phyloP scores from a whole-genome alignment of 2,888 invertebrate species.

The Diabrotica balteata region DNA sequence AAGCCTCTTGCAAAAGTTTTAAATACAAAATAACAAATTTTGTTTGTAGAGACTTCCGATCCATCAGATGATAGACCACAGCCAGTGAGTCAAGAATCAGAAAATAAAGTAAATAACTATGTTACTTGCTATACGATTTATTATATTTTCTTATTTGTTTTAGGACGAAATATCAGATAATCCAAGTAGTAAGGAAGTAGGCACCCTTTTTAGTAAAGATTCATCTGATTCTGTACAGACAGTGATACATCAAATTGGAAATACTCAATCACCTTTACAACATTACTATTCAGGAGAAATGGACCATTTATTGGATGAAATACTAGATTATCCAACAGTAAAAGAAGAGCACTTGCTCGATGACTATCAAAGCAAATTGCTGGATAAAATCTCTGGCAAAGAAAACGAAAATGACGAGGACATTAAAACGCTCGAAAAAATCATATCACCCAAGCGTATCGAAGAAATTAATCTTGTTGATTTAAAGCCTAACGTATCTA shows the following conservation, averaged over 20 bases:
- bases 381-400: slow-evolving; percentile 44
- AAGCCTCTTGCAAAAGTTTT: no score
- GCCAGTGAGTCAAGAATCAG: no score
- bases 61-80: no score
- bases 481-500: slow-evolving; percentile 6
- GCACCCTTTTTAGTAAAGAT: slow-evolving; percentile 42
- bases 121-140: no score
- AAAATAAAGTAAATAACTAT: no score
- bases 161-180: slow-evolving; percentile 33
- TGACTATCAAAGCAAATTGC: slow-evolving; percentile 42
- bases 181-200: slow-evolving; percentile 1
- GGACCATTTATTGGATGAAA: slow-evolving; percentile 18
- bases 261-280: not conserved
- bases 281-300: slow-evolving; percentile 4
- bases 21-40: no score
- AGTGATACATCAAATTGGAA: slow-evolving; percentile 41
- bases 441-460: slow-evolving; percentile 20
- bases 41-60: no score
- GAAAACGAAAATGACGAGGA: slow-evolving; percentile 27
- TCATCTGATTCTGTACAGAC: slow-evolving; percentile 48
- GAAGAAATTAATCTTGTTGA: slow-evolving; percentile 20
- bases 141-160: no score
- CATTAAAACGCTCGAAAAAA: slow-evolving; percentile 12
- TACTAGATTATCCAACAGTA: slow-evolving; percentile 31
- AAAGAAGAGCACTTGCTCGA: slow-evolving; percentile 41